Evolutionary conservation across 2,888 invertebrate species (phyloP).

Genomic region (Elysia crispata): DNA sequence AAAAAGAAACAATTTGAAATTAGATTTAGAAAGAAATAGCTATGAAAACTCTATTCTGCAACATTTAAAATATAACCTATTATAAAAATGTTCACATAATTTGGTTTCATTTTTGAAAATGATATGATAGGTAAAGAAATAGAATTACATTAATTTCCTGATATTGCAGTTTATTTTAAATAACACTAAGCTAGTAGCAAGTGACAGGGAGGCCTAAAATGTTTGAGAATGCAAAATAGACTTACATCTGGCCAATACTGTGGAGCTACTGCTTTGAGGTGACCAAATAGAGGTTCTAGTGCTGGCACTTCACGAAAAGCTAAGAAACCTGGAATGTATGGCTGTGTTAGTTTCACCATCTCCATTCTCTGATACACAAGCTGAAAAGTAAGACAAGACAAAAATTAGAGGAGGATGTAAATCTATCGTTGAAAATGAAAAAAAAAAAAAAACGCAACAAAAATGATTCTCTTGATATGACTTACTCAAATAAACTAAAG

Average conservation of each 20-base stretch:
- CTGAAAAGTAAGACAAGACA: slow-evolving; percentile 54
- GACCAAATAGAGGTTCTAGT: slow-evolving; percentile 66
- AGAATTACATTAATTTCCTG: too few relatives aligned
- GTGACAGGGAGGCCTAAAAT: too few relatives aligned
- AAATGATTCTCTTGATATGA: too few relatives aligned
- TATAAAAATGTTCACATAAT: background rate
- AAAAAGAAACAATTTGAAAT: slow-evolving; percentile 33
- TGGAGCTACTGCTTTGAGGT: slow-evolving; percentile 66
- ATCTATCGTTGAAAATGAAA: too few relatives aligned
- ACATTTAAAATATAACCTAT: background rate
- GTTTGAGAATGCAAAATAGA: background rate
- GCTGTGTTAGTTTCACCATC: slow-evolving; percentile 73
- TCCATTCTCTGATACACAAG: slow-evolving; percentile 76
- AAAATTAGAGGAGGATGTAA: background rate
- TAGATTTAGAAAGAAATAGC: background rate
- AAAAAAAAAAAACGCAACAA: too few relatives aligned
- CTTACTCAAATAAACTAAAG: too few relatives aligned
- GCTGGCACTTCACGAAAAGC: slow-evolving; percentile 78
- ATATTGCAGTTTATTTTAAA: too few relatives aligned
- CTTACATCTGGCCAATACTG: slow-evolving; percentile 75
- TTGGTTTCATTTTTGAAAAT: background rate
- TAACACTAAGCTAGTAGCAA: background rate
- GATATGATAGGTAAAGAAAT: background rate
- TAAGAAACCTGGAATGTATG: slow-evolving; percentile 79
- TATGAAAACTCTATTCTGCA: background rate